Evolutionary conservation across 2,797 vertebrate species (phyloP), one percentile per base, ranked within the genome.

Genomic region (Lepidocolaptes lacrymiger): DNA sequence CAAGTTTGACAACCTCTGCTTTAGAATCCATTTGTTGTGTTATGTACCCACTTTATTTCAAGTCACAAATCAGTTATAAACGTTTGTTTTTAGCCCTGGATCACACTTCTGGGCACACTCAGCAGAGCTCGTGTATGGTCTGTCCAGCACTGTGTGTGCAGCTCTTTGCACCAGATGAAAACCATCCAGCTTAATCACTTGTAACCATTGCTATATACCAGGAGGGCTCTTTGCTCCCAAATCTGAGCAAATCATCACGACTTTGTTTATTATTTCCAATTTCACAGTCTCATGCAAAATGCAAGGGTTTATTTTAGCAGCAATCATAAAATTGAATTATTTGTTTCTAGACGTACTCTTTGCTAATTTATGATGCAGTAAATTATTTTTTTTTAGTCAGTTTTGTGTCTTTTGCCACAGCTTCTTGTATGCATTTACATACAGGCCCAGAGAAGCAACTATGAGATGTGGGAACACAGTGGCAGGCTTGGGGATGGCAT

Each of bases 211-310:
- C 64, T 37, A 1, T 66, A 14, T 54, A 63, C 14, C 32, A 81
- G 58, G 51, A 88, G 39, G 26, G 30, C 28, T 83, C 36, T 56
- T 39, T 56, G 72, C 58, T 80, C 39, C 61, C 51, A 61, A 90
- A 61, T 43, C 43, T 44, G n/a, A 83, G 48, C 55, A 84, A 89
- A 78, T 74, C 24, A 10, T 51, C 14, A 37, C 59, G 39, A 46
- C 56, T 88, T 81, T 91, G 66, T 83, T 78, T 88, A 43, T 85
- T 89, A 63, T 85, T 87, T 88, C 72, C 67, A 24, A 49, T 59
- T 75, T 91, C 80, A 62, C 43, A 37, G 13, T 37, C 59, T 89
- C 78, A 43, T 74, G 68, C 62, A 90, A 93, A 94, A 96, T 88
- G 67, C 71, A 91, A 56, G 32, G 85, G 55, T 85, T 95, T 84